Percentiles rank a stretch among this genome's conserved stretches.
Evolutionary conservation across 2,113 vertebrate genomes (phyloP).

Genomic region (Cyprinus carpio): DNA sequence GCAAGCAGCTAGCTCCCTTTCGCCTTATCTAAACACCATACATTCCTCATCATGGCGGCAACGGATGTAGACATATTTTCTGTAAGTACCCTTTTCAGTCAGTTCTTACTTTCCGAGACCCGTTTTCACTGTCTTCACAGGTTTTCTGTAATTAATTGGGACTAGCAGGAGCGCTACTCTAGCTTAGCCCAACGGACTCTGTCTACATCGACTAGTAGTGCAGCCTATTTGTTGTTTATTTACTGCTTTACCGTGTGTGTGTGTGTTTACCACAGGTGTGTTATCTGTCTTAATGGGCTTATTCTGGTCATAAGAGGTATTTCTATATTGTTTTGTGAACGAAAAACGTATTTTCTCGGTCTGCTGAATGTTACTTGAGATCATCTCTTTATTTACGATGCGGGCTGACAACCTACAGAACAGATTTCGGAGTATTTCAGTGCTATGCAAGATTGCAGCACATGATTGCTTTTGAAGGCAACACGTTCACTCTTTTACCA

Average conservation of each 20-base stretch:
- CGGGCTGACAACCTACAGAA: not conserved
- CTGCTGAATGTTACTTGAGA: not conserved
- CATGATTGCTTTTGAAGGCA: not conserved
- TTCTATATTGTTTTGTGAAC: too few relatives aligned
- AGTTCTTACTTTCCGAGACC: not conserved
- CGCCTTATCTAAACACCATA: slow-evolving; percentile 60
- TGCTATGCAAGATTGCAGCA: too few relatives aligned
- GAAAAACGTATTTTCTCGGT: not conserved
- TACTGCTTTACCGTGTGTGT: not conserved
- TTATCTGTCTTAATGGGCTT: not conserved
- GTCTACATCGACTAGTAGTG: not conserved
- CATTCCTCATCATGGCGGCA: slow-evolving; percentile 85
- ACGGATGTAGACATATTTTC: slow-evolving; percentile 87
- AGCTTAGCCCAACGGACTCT: slow-evolving; percentile 16
- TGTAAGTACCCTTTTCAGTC: slow-evolving; percentile 73
- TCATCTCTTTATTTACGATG: not conserved
- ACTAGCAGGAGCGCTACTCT: slow-evolving; percentile 23
- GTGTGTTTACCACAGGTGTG: not conserved
- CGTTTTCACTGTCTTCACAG: not conserved
- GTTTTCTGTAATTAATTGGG: not conserved
- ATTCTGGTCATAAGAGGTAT: not conserved
- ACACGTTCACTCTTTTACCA: not conserved
- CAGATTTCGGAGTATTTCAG: not conserved
- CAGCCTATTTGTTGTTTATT: not conserved
- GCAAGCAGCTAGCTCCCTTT: slow-evolving; percentile 71